phyloP scores from a whole-genome alignment of 2,797 vertebrate species.

The Austrolebias charrua region DNA sequence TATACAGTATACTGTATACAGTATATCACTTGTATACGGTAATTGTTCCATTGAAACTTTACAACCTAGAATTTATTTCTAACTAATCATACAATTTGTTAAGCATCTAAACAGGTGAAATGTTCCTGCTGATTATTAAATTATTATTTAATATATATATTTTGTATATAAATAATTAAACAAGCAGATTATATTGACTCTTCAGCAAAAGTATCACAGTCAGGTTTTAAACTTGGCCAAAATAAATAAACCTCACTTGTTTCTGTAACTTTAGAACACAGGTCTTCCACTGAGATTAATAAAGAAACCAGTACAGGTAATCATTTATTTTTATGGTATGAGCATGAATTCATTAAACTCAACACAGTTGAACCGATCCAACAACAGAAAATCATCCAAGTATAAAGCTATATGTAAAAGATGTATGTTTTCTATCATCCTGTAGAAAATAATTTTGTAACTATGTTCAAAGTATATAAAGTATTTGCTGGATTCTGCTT shows the following conservation, averaged over 20 bases:
- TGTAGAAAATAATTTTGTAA: slow-evolving; percentile 98
- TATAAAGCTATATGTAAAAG: slow-evolving; percentile 79
- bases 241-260: background rate
- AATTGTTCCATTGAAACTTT: too few species aligned
- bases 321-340: slow-evolving; percentile 11
- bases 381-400: slow-evolving; percentile 56
- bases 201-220: slow-evolving; percentile 24
- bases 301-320: slow-evolving; percentile 9
- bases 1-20: too few species aligned
- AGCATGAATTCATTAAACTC: slow-evolving; percentile 21
- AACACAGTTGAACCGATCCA: slow-evolving; percentile 49
- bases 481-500: slow-evolving; percentile 86
- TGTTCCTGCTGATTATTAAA: too few species aligned
- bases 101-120: background rate
- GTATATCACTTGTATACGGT: too few species aligned
- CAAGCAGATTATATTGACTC: too few species aligned
- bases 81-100: background rate
- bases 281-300: background rate
- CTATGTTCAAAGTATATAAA: slow-evolving; percentile 92
- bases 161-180: too few species aligned
- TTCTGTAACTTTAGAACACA: background rate
- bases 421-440: slow-evolving; percentile 95
- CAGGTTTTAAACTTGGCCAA: slow-evolving; percentile 31
- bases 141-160: too few species aligned
- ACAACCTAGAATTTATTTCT: too few species aligned